Conservation (phyloP, 2,888 invertebrate species). For the Onchidella celtica region DNA sequence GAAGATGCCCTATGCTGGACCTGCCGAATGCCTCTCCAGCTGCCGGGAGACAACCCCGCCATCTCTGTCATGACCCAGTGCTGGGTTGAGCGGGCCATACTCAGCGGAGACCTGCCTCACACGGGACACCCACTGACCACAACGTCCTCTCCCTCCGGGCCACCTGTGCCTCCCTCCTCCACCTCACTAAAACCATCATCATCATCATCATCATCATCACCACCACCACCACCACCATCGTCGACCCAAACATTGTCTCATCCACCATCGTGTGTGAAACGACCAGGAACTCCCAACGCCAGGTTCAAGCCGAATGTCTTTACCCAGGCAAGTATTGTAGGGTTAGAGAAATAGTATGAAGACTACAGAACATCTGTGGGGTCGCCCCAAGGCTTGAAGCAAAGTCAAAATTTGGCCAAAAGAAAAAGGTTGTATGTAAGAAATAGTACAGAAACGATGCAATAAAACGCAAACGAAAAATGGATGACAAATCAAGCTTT, state of each 20-base stretch:
- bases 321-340: slow-evolving; percentile 8
- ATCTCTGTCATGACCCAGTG: slow-evolving; percentile 42
- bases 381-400: too few species aligned
- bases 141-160: not conserved
- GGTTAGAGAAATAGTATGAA: too few species aligned
- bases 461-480: too few species aligned
- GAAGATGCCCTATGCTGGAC: slow-evolving; percentile 45
- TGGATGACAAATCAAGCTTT: too few species aligned
- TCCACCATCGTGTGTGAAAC: not conserved
- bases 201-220: not conserved
- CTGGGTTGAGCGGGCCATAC: slow-evolving; percentile 14
- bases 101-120: not conserved
- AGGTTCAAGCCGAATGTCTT: not conserved
- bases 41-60: slow-evolving; percentile 28
- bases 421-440: too few species aligned
- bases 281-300: not conserved
- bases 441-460: too few species aligned
- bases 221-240: not conserved
- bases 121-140: not conserved
- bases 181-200: not conserved
- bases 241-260: too few species aligned
- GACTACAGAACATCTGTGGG: too few species aligned
- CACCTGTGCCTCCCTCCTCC: not conserved
- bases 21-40: slow-evolving; percentile 35
- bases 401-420: too few species aligned